Percentiles rank a stretch among this genome's conserved stretches.
Conservation (phyloP, 2,888 invertebrate species). For the Andrena praecox region DNA sequence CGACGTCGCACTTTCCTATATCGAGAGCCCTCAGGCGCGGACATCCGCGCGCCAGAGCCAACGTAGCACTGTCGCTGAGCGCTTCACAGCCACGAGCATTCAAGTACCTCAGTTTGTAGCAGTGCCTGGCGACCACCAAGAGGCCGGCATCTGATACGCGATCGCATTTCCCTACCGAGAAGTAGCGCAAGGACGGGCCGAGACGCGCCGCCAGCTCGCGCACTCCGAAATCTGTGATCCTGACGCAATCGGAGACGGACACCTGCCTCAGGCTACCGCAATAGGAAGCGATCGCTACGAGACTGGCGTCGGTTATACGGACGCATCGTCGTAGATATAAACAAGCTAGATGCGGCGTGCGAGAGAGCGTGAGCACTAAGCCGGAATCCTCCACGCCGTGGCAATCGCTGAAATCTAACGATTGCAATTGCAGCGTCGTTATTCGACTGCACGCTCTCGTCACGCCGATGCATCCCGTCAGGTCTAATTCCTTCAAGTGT, state of each 20-base stretch:
- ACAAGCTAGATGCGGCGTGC: constrained; percentile 94
- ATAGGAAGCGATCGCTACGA: constrained; percentile 96
- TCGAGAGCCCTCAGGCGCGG: constrained; percentile 94
- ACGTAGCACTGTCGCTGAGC: constrained; percentile 96
- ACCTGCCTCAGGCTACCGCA: constrained; percentile 94
- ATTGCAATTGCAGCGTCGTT: constrained; percentile 90
- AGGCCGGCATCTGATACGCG: constrained; percentile 96
- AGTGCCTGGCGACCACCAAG: constrained; percentile 93
- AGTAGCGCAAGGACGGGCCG: constrained; percentile 94
- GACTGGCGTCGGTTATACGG: constrained; percentile 95
- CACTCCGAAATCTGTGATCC: constrained; percentile 95
- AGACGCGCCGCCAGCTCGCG: constrained; percentile 94
- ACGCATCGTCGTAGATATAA: constrained; percentile 95
- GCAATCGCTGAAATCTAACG: constrained; percentile 96
- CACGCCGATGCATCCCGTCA: constrained; percentile 78
- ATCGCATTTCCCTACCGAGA: constrained; percentile 97
- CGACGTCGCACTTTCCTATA: constrained; percentile 97
- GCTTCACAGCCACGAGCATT: constrained; percentile 97
- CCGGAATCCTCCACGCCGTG: constrained; percentile 93
- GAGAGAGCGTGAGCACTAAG: constrained; percentile 92
- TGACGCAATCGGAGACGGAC: constrained; percentile 95
- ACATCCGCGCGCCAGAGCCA: constrained; percentile 94
- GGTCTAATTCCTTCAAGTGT: constrained; percentile 77
- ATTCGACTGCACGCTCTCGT: constrained; percentile 77
- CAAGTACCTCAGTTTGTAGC: constrained; percentile 94